Conservation (phyloP, 2,797 vertebrate species). For the Sebastolobus altivelis region DNA sequence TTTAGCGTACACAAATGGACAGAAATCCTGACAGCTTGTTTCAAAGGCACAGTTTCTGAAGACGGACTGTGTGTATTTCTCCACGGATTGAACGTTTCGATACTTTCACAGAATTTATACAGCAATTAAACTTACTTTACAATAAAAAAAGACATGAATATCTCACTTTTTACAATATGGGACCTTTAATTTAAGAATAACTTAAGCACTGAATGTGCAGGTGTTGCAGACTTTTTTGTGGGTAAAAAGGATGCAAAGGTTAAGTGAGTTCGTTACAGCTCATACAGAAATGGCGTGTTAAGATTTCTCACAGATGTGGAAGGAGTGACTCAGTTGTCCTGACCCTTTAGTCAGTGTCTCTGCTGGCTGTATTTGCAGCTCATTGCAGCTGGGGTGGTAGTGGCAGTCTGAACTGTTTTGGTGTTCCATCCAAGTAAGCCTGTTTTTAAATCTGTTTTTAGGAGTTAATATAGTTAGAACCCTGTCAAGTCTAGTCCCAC, state of each 20-base stretch:
- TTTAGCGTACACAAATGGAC: no score
- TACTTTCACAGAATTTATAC: no score
- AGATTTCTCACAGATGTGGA: conserved; percentile 67
- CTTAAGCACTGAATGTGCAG: neutral
- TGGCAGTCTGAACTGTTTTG: conserved; percentile 21
- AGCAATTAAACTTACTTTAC: no score
- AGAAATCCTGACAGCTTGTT: no score
- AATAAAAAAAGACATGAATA: no score
- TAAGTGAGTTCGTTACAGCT: conserved; percentile 28
- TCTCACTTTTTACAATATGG: no score
- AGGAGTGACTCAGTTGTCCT: conserved; percentile 68
- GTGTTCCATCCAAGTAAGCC: conserved; percentile 4
- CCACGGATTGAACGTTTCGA: no score
- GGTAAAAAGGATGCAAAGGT: neutral
- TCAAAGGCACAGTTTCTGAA: no score
- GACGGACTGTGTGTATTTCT: no score
- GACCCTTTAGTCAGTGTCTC: conserved; percentile 54
- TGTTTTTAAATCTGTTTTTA: conserved; percentile 12
- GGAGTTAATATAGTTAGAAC: neutral
- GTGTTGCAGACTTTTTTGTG: neutral
- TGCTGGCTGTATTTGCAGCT: conserved; percentile 37
- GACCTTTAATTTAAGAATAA: no score
- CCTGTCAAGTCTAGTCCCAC: neutral
- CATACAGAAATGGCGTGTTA: conserved; percentile 35
- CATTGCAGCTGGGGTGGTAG: neutral